Evolutionary conservation across 1,140 invertebrate genomes (phyloP), one percentile per base, ranked within the genome.

Genomic region (Leptinotarsa defecta): DNA sequence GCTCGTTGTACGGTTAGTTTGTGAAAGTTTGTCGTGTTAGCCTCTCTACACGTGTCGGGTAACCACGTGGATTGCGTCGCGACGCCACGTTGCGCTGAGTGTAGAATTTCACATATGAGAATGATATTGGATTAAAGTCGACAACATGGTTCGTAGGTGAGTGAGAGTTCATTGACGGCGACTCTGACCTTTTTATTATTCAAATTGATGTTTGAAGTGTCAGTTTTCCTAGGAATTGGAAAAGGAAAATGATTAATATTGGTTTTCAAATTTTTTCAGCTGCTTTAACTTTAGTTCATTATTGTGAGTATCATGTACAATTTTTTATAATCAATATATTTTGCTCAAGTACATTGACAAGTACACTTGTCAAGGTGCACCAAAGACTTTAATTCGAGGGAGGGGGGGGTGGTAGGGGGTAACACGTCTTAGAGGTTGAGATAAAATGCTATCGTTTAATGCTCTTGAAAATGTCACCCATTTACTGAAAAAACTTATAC

Each of bases 21-120:
- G 77, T 77, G 76, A 78, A 74, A 76, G 80, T 80, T 81, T 77
- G 74, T 64, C 75, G 79, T 78, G 74, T 77, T 68, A 79, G 71
- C 61, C 68, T 76, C 65, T 34, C 43, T 48, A 73, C 77, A 80
- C 80, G 80, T 80, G 81, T 72, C 43, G 61, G 76, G 76, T 62
- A 43, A 77, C 49, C 69, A 71, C 48, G 65, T 52, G 27, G 11
- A n/a, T 48, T 15, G 49, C 43, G 68, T 74, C 76, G 77, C 77
- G 52, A 19, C n/a, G 52, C n/a, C 52, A 17, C 17, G 34, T 43
- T 43, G 78, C 79, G 80, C 74, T 79, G 78, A 75, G 48, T 74
- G 52, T 43, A 3, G 74, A 34, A 49, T 65, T 71, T 68, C 77
- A 78, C 80, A 77, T 77, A 78, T 80, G 78, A 78, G 71, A 76